Percentiles rank a stretch among this genome's conserved stretches.
These are phyloP conservation scores for Spodoptera frugiperda DNA, from an alignment of 1,140 invertebrate species.

Conservation along the genomic window DNA sequence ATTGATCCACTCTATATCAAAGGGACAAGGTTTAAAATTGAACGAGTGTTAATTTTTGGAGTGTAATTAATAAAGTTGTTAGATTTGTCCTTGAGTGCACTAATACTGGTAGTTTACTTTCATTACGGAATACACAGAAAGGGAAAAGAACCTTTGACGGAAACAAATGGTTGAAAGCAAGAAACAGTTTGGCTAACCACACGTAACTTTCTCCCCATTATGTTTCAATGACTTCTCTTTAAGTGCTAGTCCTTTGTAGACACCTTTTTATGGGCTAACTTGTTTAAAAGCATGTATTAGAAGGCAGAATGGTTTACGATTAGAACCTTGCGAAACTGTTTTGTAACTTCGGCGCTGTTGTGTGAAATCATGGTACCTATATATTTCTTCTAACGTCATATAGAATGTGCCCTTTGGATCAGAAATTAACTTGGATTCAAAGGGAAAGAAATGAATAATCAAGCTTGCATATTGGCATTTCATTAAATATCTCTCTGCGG, in stretches of 20 bases:
- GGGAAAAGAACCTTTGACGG: conserved; percentile 22
- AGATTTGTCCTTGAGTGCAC: conserved; percentile 52
- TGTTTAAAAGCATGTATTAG: no score
- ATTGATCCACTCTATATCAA: conserved; percentile 18
- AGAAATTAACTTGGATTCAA: no score
- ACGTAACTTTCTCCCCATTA: conserved; percentile 26
- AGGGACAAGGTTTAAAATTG: conserved; percentile 28
- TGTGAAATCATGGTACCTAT: no score
- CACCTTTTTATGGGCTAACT: no score
- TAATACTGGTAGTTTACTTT: conserved; percentile 65
- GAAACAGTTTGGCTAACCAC: conserved; percentile 18
- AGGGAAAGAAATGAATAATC: no score
- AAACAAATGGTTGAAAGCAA: conserved; percentile 22
- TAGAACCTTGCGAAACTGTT: no score
- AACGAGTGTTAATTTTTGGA: conserved; percentile 11
- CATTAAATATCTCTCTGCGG: no score
- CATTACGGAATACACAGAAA: conserved; percentile 4
- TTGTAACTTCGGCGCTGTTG: no score
- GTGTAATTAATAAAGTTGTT: conserved; percentile 8
- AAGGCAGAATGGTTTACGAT: no score
- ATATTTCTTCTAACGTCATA: no score
- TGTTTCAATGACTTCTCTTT: background rate
- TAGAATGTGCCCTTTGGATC: no score
- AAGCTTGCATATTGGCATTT: no score
- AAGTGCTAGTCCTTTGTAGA: background rate